Percentiles rank a stretch among this genome's conserved stretches.
Conservation (phyloP, 2,888 invertebrate species). For the Andrena marginata region DNA sequence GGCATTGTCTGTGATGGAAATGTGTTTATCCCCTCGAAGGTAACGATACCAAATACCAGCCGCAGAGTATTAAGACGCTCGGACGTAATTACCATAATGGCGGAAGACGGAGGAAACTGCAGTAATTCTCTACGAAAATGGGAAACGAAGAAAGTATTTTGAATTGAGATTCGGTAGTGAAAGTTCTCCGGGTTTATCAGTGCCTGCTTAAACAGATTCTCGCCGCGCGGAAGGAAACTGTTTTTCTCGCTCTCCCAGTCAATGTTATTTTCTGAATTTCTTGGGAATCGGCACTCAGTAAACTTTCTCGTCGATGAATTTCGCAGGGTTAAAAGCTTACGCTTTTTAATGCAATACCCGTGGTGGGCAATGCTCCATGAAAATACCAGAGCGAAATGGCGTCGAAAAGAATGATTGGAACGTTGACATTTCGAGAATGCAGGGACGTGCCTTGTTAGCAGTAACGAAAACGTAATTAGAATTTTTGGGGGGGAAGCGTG, state of each 20-base stretch:
- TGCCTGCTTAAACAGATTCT: too few species aligned
- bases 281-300: background rate
- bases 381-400: background rate
- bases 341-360: background rate
- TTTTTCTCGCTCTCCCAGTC: background rate
- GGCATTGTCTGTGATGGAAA: slow-evolving; percentile 14
- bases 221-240: background rate
- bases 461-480: background rate
- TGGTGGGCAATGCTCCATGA: background rate
- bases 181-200: background rate
- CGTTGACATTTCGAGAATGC: too few species aligned
- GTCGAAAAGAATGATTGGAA: background rate
- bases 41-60: slow-evolving; percentile 20
- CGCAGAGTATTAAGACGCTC: background rate
- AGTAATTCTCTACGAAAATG: background rate
- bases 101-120: background rate
- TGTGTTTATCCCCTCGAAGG: slow-evolving; percentile 15
- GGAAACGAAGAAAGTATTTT: background rate
- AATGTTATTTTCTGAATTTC: background rate
- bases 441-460: background rate
- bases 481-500: too few species aligned
- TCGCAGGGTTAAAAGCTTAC: too few species aligned
- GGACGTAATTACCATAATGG: slow-evolving; percentile 28
- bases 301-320: background rate
- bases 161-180: background rate